Evolutionary conservation across 2,797 vertebrate species (phyloP), one percentile per base, ranked within the genome.

Genomic region (Hapalemur alaotrensis): DNA sequence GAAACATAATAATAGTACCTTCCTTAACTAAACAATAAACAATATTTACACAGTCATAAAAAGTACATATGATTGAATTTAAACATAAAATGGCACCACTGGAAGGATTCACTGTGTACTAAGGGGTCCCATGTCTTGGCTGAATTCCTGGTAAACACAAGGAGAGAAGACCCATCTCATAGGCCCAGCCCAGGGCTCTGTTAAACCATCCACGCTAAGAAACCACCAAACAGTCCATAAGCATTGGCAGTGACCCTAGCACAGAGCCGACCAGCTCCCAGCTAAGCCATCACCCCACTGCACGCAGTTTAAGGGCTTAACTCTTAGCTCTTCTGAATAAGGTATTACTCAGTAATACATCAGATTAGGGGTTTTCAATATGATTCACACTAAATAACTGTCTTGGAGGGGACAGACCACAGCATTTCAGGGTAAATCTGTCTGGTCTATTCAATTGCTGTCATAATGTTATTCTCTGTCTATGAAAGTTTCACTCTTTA

Each of bases 31-130:
- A 32, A 82, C 43, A 90, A 85, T 91, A 93, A 92, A 78, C 15
- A 69, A 43, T 70, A 91, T 93, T 92, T 93, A 96, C 30, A 59
- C 18, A 93, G 35, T 82, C 73, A 82, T 61, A 82, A 78, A 38
- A 89, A 88, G 52, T 57, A 92, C 95, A 92, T 13, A 75, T 0
- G 54, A 86, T 2, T 76, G 43, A 70, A 92, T 10, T 7, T 1
- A 89, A 94, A 35, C n/a, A 43, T 57, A 89, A 72, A 65, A 63
- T 72, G 13, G 41, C 76, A 41, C 38, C 72, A 57, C 41, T 35
- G 12, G 41, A 30, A 88, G 61, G 50, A 85, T 13, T 85, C 5
- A n/a, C 10, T 50, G 43, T 23, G 57, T 65, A 83, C 32, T 35
- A 70, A 75, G 7, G 52, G 28, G 8, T 63, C 48, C 46, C 76